These are phyloP conservation scores for Glyptemys insculpta DNA, from an alignment of 2,797 vertebrate species.

Conservation along the genomic window DNA sequence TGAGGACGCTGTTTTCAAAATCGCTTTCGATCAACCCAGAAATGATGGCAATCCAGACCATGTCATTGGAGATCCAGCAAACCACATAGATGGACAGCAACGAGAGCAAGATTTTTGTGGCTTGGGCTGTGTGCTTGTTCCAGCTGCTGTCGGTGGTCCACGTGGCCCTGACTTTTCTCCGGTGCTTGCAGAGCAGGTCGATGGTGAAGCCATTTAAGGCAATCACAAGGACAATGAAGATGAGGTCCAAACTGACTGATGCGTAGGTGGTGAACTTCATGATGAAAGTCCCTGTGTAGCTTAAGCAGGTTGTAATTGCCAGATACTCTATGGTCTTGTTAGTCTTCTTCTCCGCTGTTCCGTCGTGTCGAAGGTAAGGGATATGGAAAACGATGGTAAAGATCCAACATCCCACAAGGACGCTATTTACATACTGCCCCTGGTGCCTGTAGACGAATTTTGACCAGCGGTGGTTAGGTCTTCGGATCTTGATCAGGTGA, in stretches of 20 bases:
- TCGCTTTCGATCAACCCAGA: not conserved
- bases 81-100: conserved; percentile 26
- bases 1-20: conserved; percentile 22
- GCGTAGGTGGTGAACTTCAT: conserved; percentile 3
- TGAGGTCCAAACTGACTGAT: conserved; percentile 30
- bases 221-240: conserved; percentile 22
- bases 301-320: conserved; percentile 22
- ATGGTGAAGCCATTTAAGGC: conserved; percentile 30
- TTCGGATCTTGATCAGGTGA: conserved; percentile 55
- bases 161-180: conserved; percentile 16
- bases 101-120: conserved; percentile 5
- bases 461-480: conserved; percentile 8
- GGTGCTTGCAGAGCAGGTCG: conserved; percentile 40
- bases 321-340: not conserved
- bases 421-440: not conserved
- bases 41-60: conserved; percentile 25
- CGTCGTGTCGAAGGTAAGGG: conserved; percentile 27
- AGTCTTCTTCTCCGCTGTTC: not conserved
- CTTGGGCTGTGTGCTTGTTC: conserved; percentile 27
- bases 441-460: conserved; percentile 23
- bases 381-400: conserved; percentile 32
- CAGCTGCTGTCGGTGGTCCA: not conserved
- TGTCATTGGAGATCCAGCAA: conserved; percentile 51
- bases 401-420: conserved; percentile 27
- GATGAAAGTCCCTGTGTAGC: not conserved